These are phyloP conservation scores for Kradibia gibbosae DNA, from an alignment of 1,140 invertebrate genomes.

Conservation along the genomic window DNA sequence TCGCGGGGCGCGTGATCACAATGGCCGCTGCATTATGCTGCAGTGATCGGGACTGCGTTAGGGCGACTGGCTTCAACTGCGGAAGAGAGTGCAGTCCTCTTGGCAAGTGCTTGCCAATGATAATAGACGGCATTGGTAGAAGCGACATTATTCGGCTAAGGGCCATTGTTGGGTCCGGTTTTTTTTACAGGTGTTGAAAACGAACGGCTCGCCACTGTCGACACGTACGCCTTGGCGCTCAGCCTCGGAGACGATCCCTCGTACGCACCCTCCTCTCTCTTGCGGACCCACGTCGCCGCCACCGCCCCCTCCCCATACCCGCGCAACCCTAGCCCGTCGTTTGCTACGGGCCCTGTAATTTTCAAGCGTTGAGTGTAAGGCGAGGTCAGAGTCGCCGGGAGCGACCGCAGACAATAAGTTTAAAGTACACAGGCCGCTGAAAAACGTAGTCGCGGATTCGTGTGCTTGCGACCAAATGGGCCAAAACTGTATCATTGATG, in stretches of 20 bases:
- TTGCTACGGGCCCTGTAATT: constrained; percentile 27
- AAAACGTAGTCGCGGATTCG: not conserved
- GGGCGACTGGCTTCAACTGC: too few species aligned
- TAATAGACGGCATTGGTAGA: constrained; percentile 3
- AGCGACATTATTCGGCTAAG: not conserved
- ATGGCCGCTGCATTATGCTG: not conserved
- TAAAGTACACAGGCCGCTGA: not conserved
- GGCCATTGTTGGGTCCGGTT: constrained; percentile 1
- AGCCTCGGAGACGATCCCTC: not conserved
- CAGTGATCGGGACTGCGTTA: not conserved
- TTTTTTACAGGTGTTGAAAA: constrained; percentile 38
- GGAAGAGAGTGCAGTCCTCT: not conserved
- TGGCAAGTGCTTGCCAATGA: not conserved
- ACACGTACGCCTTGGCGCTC: not conserved
- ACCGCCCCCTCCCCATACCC: not conserved
- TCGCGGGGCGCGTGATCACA: too few species aligned
- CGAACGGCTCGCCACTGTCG: not conserved
- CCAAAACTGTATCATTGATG: too few species aligned
- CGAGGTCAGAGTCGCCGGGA: not conserved
- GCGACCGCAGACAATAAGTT: constrained; percentile 17
- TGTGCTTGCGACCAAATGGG: not conserved
- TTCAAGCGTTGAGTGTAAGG: not conserved
- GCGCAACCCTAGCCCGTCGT: too few species aligned
- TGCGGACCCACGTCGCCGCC: not conserved
- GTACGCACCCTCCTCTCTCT: too few species aligned